Base-by-base conservation (phyloP, 1,140 invertebrate genomes). In the Drosophila aff. region DNA sequence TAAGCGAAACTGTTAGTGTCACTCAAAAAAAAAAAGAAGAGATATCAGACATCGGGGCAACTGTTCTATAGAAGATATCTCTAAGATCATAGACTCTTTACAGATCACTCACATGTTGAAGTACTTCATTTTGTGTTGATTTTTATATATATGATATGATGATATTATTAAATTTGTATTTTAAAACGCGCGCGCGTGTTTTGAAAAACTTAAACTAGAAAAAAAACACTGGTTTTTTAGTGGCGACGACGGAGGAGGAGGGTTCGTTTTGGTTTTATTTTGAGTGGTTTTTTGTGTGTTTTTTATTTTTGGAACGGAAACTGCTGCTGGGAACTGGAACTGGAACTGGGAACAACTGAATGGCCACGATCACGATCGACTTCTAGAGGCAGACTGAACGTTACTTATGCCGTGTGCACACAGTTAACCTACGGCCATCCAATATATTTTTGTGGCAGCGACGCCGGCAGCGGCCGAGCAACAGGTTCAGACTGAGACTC, bases 311-410 rank as follows among this genome's bases (percentile, higher is more conserved):
- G 16, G 16, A 43, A 44, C 55, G 55, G 55, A 53, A 57, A 63
- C 41, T 66, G 23, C 41, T 66, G 23, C 23, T 26, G 38, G 36
- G 40, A 65, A 62, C 33, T 67, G 64, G 52, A 59, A 43, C 21
- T 59, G 52, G 36, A 57, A 40, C 21, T 57, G 36, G 63, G 63
- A 23, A 23, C 23, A 44, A 66, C 63, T 66, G 63, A 61, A 53
- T 73, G 69, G 82, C 82, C 86, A 89, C 87, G 86, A 87, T 85
- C 85, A 89, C 85, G 85, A 89, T 90, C 85, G 85, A 85, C 85
- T 89, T 89, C 85, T 89, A 85, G 79, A 89, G 81, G 86, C 85
- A 91, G 85, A 89, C 85, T 89, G 85, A 89, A 90, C 85, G 85
- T 85, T 89, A 90, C 85, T 89, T 89, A 89, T 89, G 85, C 85